A percentile compares a stretch with the other conserved stretches of the same genome.
These are phyloP conservation scores for Amphiprion ocellaris DNA, from an alignment of 2,113 vertebrate genomes.

Conservation along the genomic window DNA sequence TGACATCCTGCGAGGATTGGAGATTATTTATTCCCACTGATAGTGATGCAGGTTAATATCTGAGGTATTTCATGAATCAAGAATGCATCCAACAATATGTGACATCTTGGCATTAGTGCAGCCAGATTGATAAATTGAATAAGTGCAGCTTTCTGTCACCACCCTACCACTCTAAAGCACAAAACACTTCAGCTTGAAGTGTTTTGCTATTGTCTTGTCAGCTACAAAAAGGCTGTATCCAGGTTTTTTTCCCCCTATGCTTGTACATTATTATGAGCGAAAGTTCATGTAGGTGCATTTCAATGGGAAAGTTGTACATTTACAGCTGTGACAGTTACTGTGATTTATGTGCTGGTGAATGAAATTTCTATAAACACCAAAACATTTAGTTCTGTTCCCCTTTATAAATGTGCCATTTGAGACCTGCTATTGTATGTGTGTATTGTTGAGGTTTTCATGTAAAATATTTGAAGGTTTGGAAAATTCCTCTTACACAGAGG, in stretches of 20 bases:
- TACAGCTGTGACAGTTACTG: no score
- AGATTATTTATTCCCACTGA: conserved; percentile 36
- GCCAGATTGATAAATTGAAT: no score
- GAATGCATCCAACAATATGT: background rate
- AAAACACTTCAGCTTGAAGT: background rate
- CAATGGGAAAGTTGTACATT: no score
- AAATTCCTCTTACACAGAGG: background rate
- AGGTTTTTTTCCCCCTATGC: background rate
- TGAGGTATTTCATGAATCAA: conserved; percentile 48
- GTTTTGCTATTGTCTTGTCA: background rate
- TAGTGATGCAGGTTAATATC: conserved; percentile 36
- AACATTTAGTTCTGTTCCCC: no score
- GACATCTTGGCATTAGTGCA: no score
- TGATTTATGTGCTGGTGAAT: no score
- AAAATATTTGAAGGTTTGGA: conserved; percentile 31
- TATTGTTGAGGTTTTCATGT: background rate
- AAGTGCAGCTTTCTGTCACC: no score
- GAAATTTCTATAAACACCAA: no score
- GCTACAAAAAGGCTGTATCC: background rate
- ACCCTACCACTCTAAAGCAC: background rate
- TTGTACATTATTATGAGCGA: background rate
- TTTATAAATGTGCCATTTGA: no score
- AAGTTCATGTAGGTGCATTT: background rate
- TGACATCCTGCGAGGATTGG: conserved; percentile 35
- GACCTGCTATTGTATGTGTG: background rate